Percentiles rank a stretch among this genome's conserved stretches.
phyloP scores from a whole-genome alignment of 2,888 invertebrate species.

The Beris morrisii region DNA sequence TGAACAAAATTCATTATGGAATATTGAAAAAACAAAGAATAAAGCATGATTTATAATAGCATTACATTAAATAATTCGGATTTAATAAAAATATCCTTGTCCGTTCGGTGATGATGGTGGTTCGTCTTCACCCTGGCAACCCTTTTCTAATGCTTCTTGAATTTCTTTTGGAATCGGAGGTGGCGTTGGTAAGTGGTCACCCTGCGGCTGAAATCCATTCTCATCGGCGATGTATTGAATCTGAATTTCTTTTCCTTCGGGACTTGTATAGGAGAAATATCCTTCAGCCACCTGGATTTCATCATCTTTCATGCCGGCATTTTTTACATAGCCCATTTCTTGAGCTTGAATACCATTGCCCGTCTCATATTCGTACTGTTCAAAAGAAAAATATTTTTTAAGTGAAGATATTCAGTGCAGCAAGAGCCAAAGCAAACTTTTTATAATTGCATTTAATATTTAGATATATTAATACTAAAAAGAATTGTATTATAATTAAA shows the following conservation, averaged over 20 bases:
- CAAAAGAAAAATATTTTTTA: conserved; percentile 1
- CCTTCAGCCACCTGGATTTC: conserved; percentile 55
- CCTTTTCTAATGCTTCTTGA: conserved; percentile 56
- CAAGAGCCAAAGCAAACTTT: background rate
- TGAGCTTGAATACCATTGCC: conserved; percentile 32
- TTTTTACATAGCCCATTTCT: conserved; percentile 66
- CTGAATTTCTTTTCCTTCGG: conserved; percentile 30
- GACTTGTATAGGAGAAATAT: conserved; percentile 27
- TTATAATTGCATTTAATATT: too few relatives aligned
- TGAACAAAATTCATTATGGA: too few relatives aligned
- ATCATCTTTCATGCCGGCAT: conserved; percentile 65
- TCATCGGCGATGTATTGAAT: conserved; percentile 30
- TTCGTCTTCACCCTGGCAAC: conserved; percentile 46
- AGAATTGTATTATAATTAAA: too few relatives aligned
- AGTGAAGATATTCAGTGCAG: background rate
- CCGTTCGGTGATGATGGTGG: background rate
- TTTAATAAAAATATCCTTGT: conserved; percentile 16
- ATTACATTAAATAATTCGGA: background rate
- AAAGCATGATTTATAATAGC: too few relatives aligned
- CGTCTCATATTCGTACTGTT: conserved; percentile 32
- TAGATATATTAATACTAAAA: too few relatives aligned
- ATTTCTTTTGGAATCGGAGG: conserved; percentile 80
- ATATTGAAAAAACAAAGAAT: too few relatives aligned
- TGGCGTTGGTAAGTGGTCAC: conserved; percentile 77
- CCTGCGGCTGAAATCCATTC: conserved; percentile 34